Base-by-base conservation (phyloP, 2,888 invertebrate genomes). In the Polyommatus icarus region DNA sequence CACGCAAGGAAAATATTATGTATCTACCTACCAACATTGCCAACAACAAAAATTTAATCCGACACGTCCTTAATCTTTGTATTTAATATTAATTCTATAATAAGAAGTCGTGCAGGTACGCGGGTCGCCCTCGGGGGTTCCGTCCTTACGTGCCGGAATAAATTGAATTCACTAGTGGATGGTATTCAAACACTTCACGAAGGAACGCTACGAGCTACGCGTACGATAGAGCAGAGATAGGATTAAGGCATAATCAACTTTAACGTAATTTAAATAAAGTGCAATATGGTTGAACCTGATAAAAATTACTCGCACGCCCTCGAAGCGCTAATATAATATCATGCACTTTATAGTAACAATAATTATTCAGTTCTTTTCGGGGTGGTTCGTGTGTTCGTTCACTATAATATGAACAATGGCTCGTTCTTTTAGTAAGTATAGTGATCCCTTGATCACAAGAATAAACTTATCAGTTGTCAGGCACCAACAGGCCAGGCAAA, bases 151-250 rank as follows among this genome's bases (percentile, higher is more conserved):
- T 61, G 73, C 46, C 73, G 18, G 75, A 54, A 54, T 75, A 75
- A 75, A 75, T 75, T 75, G 50, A 75, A 75, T 50, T 75, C 50
- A 75, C 54, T 75, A 54, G 54, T 75, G 46, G 75, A 75, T 15
- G 73, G 75, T 20, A 75, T 75, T 75, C 75, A 50, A 75, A 54
- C 40, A 46, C 46, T 46, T 20, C 40, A 73, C 54, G 18, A 24
- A 4, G 75, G 50, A 50, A 75, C 50, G 75, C 75, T 29, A 54
- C 46, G 75, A 67, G 29, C 67, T 32, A 67, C 29, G 29, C 29
- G 67, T 67, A 15, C 7, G 15, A 67, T 61, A 61, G 54, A 54
- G 10, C 46, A 18, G 54, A 5, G 54, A 18, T 54, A 18, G 12
- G 1, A 54, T 54, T 18, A 15, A 15, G 54, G 0, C 15, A 54